Conservation (phyloP, 1,140 invertebrate genomes). For the Drosophila tsacasi region DNA sequence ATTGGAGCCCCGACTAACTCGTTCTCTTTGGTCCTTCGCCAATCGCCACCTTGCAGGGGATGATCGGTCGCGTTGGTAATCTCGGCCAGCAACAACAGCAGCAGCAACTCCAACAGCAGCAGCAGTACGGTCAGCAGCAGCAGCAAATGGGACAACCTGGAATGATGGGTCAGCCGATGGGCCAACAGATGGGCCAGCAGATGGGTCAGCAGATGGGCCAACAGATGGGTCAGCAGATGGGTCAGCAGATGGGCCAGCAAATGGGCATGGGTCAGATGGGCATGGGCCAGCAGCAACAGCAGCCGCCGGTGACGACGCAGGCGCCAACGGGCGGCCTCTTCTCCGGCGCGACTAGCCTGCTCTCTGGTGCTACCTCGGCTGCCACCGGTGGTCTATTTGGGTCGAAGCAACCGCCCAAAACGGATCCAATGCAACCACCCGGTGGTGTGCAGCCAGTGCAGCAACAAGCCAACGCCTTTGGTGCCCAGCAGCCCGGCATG, state of each 20-base stretch:
- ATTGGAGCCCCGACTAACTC: conserved; percentile 62
- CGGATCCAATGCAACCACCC: conserved; percentile 85
- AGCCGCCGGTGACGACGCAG: conserved; percentile 76
- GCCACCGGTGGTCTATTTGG: conserved; percentile 85
- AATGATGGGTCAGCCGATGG: conserved; percentile 76
- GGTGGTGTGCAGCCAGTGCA: conserved; percentile 84
- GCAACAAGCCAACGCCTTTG: conserved; percentile 84
- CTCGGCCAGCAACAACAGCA: conserved; percentile 86
- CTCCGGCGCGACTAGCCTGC: conserved; percentile 84
- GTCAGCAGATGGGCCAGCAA: conserved; percentile 44
- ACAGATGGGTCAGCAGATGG: conserved; percentile 76
- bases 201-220: conserved; percentile 77
- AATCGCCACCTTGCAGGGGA: conserved; percentile 85
- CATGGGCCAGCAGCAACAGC: conserved; percentile 78
- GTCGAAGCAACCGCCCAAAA: conserved; percentile 84
- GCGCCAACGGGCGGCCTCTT: conserved; percentile 79
- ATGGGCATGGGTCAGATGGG: conserved; percentile 64
- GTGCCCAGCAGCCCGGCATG: conserved; percentile 72
- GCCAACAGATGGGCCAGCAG: conserved; percentile 80
- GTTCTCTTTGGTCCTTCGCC: conserved; percentile 64
- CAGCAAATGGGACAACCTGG: conserved; percentile 74
- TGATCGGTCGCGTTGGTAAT: conserved; percentile 88
- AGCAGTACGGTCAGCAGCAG: conserved; percentile 83
- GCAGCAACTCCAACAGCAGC: conserved; percentile 81
- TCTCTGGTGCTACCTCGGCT: conserved; percentile 85